These are phyloP conservation scores for Tyto alba DNA, from an alignment of 2,113 vertebrate genomes.

Conservation along the genomic window DNA sequence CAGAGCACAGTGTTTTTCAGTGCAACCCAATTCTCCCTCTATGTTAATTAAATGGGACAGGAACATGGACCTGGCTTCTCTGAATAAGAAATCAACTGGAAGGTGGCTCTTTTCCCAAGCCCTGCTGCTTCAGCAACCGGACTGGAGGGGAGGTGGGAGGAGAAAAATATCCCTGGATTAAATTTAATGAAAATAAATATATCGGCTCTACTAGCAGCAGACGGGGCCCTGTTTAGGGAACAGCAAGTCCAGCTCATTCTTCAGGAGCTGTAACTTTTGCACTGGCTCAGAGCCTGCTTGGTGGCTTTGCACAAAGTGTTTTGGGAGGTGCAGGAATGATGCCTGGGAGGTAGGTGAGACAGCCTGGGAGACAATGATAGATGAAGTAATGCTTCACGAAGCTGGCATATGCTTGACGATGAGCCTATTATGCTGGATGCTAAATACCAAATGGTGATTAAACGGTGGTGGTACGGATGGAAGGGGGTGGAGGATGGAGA, in stretches of 20 bases:
- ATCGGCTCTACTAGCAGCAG: background rate
- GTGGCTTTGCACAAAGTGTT: background rate
- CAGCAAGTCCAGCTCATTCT: background rate
- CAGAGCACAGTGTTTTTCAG: background rate
- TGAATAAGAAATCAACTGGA: slow-evolving; percentile 43
- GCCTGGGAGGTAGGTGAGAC: slow-evolving; percentile 24
- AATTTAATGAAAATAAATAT: slow-evolving; percentile 56
- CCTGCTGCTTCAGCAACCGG: background rate
- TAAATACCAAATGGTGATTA: slow-evolving; percentile 6
- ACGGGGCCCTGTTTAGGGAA: background rate
- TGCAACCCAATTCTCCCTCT: background rate
- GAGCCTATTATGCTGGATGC: background rate
- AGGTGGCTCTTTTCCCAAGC: slow-evolving; percentile 5
- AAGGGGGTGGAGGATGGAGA: background rate
- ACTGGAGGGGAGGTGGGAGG: background rate
- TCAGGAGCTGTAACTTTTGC: background rate
- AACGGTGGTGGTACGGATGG: background rate
- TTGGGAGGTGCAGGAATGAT: background rate
- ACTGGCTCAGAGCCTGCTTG: background rate
- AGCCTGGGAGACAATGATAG: slow-evolving; percentile 16
- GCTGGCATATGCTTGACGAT: background rate
- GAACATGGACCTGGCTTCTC: slow-evolving; percentile 12
- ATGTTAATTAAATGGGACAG: slow-evolving; percentile 54
- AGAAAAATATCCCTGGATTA: background rate
- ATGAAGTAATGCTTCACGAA: slow-evolving; percentile 15